Conservation (phyloP, 2,113 vertebrate genomes). For the Miniopterus natalensis region DNA sequence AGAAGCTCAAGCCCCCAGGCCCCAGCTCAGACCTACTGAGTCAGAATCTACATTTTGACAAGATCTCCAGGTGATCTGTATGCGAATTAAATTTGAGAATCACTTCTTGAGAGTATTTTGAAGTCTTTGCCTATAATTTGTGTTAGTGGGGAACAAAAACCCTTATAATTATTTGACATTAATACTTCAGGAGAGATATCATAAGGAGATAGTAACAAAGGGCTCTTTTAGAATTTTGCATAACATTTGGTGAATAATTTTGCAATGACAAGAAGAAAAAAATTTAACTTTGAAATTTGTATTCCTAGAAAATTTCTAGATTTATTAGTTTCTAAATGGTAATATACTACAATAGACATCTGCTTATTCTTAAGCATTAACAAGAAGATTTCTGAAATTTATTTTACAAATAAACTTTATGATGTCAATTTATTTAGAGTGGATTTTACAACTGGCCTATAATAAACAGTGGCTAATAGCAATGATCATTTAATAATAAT, state of each 20-base stretch:
- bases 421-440: conserved; percentile 32
- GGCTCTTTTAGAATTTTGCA: background rate
- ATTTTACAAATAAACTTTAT: background rate
- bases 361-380: conserved; percentile 36
- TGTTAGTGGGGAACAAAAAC: conserved; percentile 59
- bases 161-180: conserved; percentile 79
- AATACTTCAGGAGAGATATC: conserved; percentile 72
- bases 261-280: conserved; percentile 60
- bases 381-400: conserved; percentile 25
- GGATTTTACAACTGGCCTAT: background rate
- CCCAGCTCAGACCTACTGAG: background rate
- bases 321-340: conserved; percentile 48
- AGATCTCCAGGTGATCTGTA: conserved; percentile 19
- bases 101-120: conserved; percentile 64
- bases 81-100: conserved; percentile 26
- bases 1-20: background rate
- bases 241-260: conserved; percentile 66
- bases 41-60: conserved; percentile 52
- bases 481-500: background rate
- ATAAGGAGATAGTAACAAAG: conserved; percentile 59
- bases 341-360: background rate
- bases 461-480: background rate
- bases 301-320: conserved; percentile 38
- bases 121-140: conserved; percentile 77
- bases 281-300: conserved; percentile 29